phyloP scores from a whole-genome alignment of 2,888 invertebrate genomes.

The Tetranychus truncatus region DNA sequence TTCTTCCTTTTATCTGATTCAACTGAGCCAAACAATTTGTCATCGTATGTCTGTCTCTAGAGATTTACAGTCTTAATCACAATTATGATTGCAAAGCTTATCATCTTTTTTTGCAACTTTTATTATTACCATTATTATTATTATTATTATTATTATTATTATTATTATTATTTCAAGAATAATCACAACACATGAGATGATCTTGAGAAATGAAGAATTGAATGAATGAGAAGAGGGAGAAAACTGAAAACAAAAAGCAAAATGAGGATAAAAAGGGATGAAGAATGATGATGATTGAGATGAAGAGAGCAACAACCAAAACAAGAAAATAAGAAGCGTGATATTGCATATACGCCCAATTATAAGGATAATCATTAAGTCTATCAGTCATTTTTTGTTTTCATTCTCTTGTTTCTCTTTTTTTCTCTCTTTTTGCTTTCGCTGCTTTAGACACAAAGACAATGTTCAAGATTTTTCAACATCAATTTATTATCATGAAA shows the following conservation, averaged over 20 bases:
- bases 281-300: neutral
- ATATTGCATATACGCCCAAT: constrained; percentile 1
- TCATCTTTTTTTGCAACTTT: neutral
- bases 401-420: neutral
- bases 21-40: neutral
- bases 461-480: neutral
- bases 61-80: neutral
- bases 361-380: constrained; percentile 1
- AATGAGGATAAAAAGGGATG: too few species aligned
- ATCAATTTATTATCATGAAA: too few species aligned
- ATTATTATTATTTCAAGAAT: neutral
- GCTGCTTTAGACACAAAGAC: neutral
- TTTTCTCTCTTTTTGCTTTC: too few species aligned
- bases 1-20: neutral
- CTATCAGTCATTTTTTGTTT: neutral
- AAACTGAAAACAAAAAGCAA: neutral
- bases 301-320: neutral
- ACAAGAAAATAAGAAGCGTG: neutral
- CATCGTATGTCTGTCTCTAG: neutral
- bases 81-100: neutral
- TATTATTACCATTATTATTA: neutral
- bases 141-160: neutral
- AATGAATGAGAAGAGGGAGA: neutral
- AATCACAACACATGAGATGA: neutral
- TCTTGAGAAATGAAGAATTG: neutral